A percentile compares a stretch with the other conserved stretches of the same genome.
Conservation (phyloP, 2,113 vertebrate genomes). For the Ursus arctos region DNA sequence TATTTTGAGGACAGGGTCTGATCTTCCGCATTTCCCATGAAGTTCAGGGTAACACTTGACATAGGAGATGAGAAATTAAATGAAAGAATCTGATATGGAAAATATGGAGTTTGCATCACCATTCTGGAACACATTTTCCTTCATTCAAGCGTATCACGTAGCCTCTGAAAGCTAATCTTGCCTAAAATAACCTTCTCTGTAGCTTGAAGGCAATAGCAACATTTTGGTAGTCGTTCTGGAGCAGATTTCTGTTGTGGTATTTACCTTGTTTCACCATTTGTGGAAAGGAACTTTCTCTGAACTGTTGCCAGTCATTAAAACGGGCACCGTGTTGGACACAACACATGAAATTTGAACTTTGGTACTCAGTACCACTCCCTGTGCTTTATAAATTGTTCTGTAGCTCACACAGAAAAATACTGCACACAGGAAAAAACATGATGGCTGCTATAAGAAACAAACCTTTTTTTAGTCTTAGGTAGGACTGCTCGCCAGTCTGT, state of each 20-base stretch:
- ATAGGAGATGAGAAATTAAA: background rate
- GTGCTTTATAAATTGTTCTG: background rate
- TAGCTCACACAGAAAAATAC: background rate
- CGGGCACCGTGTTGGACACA: background rate
- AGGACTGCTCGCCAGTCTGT: background rate
- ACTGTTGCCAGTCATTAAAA: conserved; percentile 24
- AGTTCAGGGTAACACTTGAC: background rate
- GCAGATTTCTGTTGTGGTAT: conserved; percentile 7
- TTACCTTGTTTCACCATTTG: conserved; percentile 32
- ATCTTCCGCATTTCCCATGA: background rate
- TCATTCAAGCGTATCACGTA: background rate
- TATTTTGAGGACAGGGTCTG: background rate
- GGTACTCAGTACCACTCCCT: background rate
- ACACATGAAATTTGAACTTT: background rate
- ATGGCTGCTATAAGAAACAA: conserved; percentile 3
- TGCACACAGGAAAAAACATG: conserved; percentile 1
- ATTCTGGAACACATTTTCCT: conserved; percentile 44
- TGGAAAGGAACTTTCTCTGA: conserved; percentile 3
- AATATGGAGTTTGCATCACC: background rate
- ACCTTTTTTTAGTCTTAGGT: background rate
- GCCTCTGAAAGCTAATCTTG: background rate
- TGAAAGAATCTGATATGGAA: background rate
- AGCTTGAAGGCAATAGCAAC: background rate
- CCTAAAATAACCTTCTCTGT: conserved; percentile 29
- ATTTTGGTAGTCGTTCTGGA: background rate